These are phyloP conservation scores for Chirona hameri DNA, from an alignment of 2,888 invertebrate species.

Conservation along the genomic window DNA sequence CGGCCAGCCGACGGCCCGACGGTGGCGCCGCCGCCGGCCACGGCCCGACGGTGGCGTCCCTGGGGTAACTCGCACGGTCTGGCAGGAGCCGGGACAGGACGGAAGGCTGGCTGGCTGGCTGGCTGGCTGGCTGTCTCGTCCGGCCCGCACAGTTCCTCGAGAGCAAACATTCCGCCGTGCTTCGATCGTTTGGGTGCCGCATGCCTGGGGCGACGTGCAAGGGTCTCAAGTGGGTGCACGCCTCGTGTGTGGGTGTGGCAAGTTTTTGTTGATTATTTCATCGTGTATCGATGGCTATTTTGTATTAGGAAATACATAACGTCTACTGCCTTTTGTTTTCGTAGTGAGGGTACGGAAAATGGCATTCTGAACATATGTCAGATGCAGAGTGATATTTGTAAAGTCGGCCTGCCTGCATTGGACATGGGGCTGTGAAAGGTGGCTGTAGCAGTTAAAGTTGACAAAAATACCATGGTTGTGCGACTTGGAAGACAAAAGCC, in stretches of 20 bases:
- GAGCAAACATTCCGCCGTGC: no score
- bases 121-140: neutral
- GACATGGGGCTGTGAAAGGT: no score
- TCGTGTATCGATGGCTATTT: neutral
- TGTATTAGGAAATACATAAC: neutral
- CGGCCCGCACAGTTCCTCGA: neutral
- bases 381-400: no score
- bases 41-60: neutral
- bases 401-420: no score
- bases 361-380: no score
- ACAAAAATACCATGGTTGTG: no score
- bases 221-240: neutral
- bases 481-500: no score
- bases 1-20: no score
- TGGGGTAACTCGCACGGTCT: neutral
- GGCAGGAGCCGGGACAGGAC: neutral
- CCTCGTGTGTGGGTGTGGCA: constrained; percentile 24
- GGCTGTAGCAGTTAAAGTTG: no score
- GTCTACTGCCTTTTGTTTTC: neutral
- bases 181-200: no score
- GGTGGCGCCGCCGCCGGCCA: neutral
- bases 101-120: neutral
- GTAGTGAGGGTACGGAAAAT: no score
- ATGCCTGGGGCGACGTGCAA: no score
- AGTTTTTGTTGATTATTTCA: neutral